phyloP scores from a whole-genome alignment of 2,888 invertebrate species.

The Drosophila fulvimacula region DNA sequence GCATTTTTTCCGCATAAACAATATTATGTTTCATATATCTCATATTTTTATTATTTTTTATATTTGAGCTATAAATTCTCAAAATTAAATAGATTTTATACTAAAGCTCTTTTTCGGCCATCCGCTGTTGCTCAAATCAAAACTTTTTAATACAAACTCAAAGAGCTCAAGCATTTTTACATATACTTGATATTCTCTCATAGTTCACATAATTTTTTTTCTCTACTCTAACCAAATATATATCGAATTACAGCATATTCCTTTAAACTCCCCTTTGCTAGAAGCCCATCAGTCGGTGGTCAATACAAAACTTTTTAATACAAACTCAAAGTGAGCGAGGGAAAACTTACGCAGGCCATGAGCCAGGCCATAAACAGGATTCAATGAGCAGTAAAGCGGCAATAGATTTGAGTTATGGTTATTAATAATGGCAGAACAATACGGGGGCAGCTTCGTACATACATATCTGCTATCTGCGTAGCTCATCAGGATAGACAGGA shows the following conservation, averaged over 20 bases:
- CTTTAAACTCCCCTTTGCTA: not conserved
- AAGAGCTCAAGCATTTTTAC: too few relatives aligned
- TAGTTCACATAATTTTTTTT: too few relatives aligned
- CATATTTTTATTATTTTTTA: too few relatives aligned
- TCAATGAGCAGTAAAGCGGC: constrained; percentile 78
- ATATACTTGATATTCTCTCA: too few relatives aligned
- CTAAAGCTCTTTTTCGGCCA: too few relatives aligned
- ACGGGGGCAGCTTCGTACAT: not conserved
- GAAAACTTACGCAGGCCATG: constrained; percentile 47
- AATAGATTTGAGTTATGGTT: constrained; percentile 82
- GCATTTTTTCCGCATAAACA: too few relatives aligned
- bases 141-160: too few relatives aligned
- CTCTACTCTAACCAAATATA: not conserved
- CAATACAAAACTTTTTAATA: constrained; percentile 53
- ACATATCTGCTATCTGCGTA: constrained; percentile 2
- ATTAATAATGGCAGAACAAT: constrained; percentile 72
- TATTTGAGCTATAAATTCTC: too few relatives aligned
- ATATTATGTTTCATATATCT: too few relatives aligned
- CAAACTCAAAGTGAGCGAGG: constrained; percentile 3
- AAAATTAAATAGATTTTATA: too few relatives aligned
- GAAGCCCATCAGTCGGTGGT: constrained; percentile 17
- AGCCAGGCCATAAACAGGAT: constrained; percentile 59
- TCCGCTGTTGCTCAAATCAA: too few relatives aligned
- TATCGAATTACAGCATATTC: not conserved
- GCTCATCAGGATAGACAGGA: constrained; percentile 23